phyloP scores from a whole-genome alignment of 2,113 vertebrate genomes.

The Larimichthys crocea region DNA sequence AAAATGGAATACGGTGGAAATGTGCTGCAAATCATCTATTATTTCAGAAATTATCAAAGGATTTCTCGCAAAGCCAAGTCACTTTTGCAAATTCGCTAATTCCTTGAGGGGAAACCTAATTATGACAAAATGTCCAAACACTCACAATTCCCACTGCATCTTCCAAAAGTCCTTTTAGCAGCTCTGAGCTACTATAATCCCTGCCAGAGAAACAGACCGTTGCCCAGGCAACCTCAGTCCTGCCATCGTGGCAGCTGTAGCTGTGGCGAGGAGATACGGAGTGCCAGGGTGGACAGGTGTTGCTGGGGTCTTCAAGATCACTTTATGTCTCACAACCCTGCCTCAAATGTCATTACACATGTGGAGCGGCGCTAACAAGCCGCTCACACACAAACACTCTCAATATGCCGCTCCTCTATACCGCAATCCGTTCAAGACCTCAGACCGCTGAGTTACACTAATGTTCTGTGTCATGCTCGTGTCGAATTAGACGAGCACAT shows the following conservation, averaged over 20 bases:
- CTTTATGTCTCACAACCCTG: constrained; percentile 45
- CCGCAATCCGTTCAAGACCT: constrained; percentile 20
- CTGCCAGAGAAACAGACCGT: constrained; percentile 68
- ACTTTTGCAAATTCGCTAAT: constrained; percentile 64
- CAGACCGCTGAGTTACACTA: constrained; percentile 59
- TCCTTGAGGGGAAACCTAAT: constrained; percentile 66
- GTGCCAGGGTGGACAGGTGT: constrained; percentile 76
- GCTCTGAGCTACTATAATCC: constrained; percentile 61
- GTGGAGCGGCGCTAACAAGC: constrained; percentile 68
- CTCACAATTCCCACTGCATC: constrained; percentile 61
- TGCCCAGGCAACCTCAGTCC: constrained; percentile 71
- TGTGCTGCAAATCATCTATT: constrained; percentile 41
- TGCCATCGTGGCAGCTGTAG: constrained; percentile 71
- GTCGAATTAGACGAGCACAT: constrained; percentile 54
- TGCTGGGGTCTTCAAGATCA: constrained; percentile 65
- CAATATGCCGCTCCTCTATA: constrained; percentile 12
- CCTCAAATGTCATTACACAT: constrained; percentile 58
- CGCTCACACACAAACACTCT: constrained; percentile 37
- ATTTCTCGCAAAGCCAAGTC: constrained; percentile 40
- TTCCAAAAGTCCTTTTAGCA: constrained; percentile 62
- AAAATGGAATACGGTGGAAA: constrained; percentile 25
- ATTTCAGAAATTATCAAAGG: constrained; percentile 45
- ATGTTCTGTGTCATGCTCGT: constrained; percentile 56
- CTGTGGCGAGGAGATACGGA: constrained; percentile 45
- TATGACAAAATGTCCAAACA: constrained; percentile 75